Conservation (phyloP, 2,797 vertebrate species). For the Potorous gilbertii region DNA sequence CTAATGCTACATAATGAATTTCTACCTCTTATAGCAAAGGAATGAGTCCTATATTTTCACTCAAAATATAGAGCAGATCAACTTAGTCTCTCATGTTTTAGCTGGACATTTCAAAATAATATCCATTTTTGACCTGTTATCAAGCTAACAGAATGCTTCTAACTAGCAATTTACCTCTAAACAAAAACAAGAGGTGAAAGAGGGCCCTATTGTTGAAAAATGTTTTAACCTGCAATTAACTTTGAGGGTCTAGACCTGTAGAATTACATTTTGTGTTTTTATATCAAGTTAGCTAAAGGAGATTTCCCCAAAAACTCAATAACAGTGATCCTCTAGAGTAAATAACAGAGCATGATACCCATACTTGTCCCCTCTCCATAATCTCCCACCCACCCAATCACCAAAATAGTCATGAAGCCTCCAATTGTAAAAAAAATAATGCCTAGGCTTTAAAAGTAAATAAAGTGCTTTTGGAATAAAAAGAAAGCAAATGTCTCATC, state of each 20-base stretch:
- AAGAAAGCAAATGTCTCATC: not conserved
- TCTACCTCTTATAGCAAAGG: not conserved
- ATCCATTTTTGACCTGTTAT: conserved; percentile 58
- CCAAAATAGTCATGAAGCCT: not conserved
- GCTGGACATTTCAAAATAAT: conserved; percentile 56
- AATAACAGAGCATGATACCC: not conserved
- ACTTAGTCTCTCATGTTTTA: conserved; percentile 37
- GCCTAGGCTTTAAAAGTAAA: not conserved
- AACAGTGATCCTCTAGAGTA: not conserved
- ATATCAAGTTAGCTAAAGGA: not conserved
- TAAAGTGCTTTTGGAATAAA: not conserved
- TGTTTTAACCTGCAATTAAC: not conserved
- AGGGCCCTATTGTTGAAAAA: not conserved
- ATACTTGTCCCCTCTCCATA: not conserved
- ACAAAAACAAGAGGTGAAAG: not conserved
- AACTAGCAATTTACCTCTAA: conserved; percentile 48
- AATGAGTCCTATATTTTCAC: conserved; percentile 30
- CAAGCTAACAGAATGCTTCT: conserved; percentile 62
- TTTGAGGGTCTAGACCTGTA: not conserved
- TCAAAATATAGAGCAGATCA: conserved; percentile 43
- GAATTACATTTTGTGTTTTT: not conserved
- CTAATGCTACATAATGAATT: not conserved
- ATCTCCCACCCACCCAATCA: not conserved
- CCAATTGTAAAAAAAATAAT: not conserved
- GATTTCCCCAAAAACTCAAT: not conserved